Evolutionary conservation across 2,113 vertebrate species (phyloP).

Genomic region (Platycercus adscitus): DNA sequence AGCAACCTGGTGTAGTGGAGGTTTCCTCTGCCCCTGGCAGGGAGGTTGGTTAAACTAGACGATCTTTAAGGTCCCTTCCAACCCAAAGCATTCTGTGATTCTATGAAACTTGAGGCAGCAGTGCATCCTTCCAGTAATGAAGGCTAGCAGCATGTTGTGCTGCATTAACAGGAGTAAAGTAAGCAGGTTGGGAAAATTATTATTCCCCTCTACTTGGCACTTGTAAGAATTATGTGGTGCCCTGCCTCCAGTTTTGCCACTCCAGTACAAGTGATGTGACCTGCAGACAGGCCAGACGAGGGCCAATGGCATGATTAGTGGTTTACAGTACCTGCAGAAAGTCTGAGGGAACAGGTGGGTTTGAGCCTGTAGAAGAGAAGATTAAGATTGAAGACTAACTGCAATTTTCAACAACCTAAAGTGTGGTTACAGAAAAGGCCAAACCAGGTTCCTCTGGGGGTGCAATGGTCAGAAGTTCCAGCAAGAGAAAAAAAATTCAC

Average conservation of each 20-base stretch:
- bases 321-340: neutral
- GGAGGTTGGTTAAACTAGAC: neutral
- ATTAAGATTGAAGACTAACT: neutral
- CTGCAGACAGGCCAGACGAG: neutral
- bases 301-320: neutral
- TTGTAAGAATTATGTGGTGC: neutral
- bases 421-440: neutral
- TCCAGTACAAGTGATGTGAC: neutral
- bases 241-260: neutral
- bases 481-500: neutral
- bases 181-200: rapidly evolving
- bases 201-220: neutral
- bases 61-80: neutral
- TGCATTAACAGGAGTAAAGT: neutral
- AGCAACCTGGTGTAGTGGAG: neutral
- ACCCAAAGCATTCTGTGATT: neutral
- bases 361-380: neutral
- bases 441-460: neutral
- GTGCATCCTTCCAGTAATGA: neutral
- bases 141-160: neutral
- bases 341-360: neutral
- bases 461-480: neutral
- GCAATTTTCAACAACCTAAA: neutral
- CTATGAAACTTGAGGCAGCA: neutral
- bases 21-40: neutral